phyloP scores from a whole-genome alignment of 2,888 invertebrate genomes.

The Cactoblastis cactorum region DNA sequence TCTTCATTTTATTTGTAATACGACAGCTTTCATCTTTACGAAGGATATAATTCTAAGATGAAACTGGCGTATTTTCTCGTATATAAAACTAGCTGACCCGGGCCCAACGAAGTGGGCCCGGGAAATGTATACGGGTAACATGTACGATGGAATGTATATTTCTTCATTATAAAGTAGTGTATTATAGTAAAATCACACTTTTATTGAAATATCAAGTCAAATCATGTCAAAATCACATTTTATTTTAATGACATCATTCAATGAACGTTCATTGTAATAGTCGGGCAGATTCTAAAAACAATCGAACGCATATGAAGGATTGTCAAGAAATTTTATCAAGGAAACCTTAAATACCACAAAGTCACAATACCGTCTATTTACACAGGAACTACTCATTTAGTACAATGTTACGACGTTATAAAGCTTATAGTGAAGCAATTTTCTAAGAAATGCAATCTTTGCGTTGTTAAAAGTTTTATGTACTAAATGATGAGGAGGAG shows the following conservation, averaged over 20 bases:
- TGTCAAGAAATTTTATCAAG: too few relatives aligned
- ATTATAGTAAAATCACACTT: too few relatives aligned
- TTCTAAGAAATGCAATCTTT: slow-evolving; percentile 11
- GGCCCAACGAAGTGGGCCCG: too few relatives aligned
- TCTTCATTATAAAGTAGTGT: too few relatives aligned
- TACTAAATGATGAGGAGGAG: not conserved
- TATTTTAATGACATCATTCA: not conserved
- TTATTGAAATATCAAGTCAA: too few relatives aligned
- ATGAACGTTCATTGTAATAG: not conserved
- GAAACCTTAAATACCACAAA: not conserved
- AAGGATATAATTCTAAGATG: too few relatives aligned
- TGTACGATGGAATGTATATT: too few relatives aligned
- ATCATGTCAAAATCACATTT: not conserved
- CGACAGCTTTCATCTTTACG: not conserved
- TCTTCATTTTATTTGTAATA: not conserved
- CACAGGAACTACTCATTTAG: not conserved
- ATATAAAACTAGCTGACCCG: too few relatives aligned
- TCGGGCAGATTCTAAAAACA: too few relatives aligned
- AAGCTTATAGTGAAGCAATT: slow-evolving; percentile 6
- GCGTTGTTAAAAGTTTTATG: slow-evolving; percentile 13
- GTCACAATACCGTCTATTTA: slow-evolving; percentile 1
- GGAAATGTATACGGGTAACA: too few relatives aligned
- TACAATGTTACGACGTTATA: slow-evolving; percentile 8
- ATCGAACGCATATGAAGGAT: too few relatives aligned
- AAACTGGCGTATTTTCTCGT: too few relatives aligned